Evolutionary conservation across 2,113 vertebrate genomes (phyloP).

Genomic region (Oncorhynchus nerka): DNA sequence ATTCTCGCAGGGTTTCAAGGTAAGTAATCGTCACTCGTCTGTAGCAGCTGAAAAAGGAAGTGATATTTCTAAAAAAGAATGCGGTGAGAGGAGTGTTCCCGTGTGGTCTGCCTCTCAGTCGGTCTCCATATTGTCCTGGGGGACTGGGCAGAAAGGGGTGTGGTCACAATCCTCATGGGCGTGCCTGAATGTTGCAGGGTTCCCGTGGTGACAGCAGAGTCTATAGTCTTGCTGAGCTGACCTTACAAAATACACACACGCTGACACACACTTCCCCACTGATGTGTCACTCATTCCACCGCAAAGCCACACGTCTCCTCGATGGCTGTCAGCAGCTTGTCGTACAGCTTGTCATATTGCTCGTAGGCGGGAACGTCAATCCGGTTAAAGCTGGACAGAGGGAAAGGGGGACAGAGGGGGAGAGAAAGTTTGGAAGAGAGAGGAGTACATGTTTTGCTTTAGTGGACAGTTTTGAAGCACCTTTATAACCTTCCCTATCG

Average conservation of each 20-base stretch:
- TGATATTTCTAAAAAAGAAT: constrained; percentile 17
- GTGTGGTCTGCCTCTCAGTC: not conserved
- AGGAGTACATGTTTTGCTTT: not conserved
- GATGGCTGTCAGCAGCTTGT: constrained; percentile 97
- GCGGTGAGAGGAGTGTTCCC: constrained; percentile 8
- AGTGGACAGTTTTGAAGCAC: not conserved
- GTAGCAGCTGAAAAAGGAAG: constrained; percentile 59
- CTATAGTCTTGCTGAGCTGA: constrained; percentile 20
- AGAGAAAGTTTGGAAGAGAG: not conserved
- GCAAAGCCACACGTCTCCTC: constrained; percentile 97
- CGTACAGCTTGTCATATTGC: constrained; percentile 92
- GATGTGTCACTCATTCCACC: constrained; percentile 81
- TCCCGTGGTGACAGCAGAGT: constrained; percentile 6
- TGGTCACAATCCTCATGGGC: not conserved
- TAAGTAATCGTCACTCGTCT: constrained; percentile 21
- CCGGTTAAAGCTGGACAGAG: constrained; percentile 86
- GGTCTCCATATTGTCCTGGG: not conserved
- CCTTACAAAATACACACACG: constrained; percentile 4
- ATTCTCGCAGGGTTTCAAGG: constrained; percentile 5
- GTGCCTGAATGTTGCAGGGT: not conserved
- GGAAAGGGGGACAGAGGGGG: not conserved
- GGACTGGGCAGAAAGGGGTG: constrained; percentile 5
- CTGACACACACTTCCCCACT: constrained; percentile 13
- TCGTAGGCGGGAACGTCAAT: constrained; percentile 97
- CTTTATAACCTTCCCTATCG: no score